Evolutionary conservation across 1,140 invertebrate genomes (phyloP).

Genomic region (Chymomyza costata): DNA sequence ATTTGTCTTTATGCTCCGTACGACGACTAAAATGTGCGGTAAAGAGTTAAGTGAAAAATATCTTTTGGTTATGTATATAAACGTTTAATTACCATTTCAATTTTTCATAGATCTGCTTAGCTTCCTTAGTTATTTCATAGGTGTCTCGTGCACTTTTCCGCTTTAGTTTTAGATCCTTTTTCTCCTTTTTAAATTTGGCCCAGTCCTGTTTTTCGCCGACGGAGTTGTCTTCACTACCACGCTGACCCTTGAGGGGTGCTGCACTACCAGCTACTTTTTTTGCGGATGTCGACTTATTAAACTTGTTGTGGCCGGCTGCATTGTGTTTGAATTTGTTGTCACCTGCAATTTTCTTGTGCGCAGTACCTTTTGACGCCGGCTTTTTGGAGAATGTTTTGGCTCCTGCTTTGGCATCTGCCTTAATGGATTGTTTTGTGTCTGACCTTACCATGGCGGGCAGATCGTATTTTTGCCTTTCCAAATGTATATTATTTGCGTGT

Average conservation of each 20-base stretch:
- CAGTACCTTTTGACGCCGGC: background rate
- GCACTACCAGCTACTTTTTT: too few species aligned
- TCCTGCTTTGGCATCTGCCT: background rate
- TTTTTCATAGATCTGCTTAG: slow-evolving; percentile 87
- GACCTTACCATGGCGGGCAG: background rate
- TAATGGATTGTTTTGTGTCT: background rate
- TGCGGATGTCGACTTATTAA: slow-evolving; percentile 2
- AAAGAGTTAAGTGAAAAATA: background rate
- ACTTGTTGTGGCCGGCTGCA: slow-evolving; percentile 22
- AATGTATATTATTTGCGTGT: too few species aligned
- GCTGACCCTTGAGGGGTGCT: slow-evolving; percentile 1
- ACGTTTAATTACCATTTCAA: slow-evolving; percentile 78
- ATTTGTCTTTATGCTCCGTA: slow-evolving; percentile 79
- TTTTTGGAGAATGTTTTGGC: background rate
- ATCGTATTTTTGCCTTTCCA: background rate
- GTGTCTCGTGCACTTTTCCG: slow-evolving; percentile 78
- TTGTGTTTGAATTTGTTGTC: slow-evolving; percentile 13
- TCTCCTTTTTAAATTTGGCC: slow-evolving; percentile 84
- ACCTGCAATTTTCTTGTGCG: background rate
- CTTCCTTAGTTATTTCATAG: slow-evolving; percentile 83
- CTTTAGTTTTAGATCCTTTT: slow-evolving; percentile 81
- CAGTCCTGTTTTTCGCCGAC: slow-evolving; percentile 80
- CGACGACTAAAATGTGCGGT: slow-evolving; percentile 62
- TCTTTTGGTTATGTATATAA: background rate
- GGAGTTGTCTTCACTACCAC: background rate